Evolutionary conservation across 2,888 invertebrate species (phyloP), one percentile per base, ranked within the genome.

Genomic region (Pachydiplax longipennis): DNA sequence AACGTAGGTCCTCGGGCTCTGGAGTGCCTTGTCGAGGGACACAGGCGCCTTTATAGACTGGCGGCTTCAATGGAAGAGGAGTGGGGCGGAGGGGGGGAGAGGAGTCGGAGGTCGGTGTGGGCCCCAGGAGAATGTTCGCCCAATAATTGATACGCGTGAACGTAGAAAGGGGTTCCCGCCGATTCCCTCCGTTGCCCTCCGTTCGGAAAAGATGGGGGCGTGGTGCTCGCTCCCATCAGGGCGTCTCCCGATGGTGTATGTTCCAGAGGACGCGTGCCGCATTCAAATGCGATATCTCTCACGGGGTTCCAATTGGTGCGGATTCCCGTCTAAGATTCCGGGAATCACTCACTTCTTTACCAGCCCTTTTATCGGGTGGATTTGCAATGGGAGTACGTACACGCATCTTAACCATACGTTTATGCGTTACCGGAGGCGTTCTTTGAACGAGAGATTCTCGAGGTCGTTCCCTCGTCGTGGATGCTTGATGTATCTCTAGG

Each of bases 21-120:
- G 87, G 65, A 87, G 87, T 87, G 87, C 87, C 87, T 87, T 37
- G 18, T 22, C 37, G 87, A 87, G 87, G 87, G 87, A 61, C 87
- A 87, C 61, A 37, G 25, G 58, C 65, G 31, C 87, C 87, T 87
- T 61, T 87, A 87, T 87, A 87, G 87, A 87, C 61, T 81, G 40
- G 37, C 80, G 80, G 35, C 35, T 58, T 8, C 48, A 25, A 31
- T 31, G 58, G 37, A 13, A 37, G 13, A 65, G 61, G 35, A 31
- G 87, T 22, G 53, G n/a, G 82, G 53, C 15, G 61, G 87, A 58
- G 37, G 61, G 37, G 87, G 3, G 40, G 87, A n/a, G 58, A 6
- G n/a, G 40, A 44, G 81, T 18, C 18, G 80, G 35, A 37, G 18
- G 35, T 25, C 35, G 80, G 80, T 13, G 31, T 6, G 35, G 80